These are phyloP conservation scores for Zygogramma bicolorata DNA, from an alignment of 2,888 invertebrate species.

Conservation along the genomic window DNA sequence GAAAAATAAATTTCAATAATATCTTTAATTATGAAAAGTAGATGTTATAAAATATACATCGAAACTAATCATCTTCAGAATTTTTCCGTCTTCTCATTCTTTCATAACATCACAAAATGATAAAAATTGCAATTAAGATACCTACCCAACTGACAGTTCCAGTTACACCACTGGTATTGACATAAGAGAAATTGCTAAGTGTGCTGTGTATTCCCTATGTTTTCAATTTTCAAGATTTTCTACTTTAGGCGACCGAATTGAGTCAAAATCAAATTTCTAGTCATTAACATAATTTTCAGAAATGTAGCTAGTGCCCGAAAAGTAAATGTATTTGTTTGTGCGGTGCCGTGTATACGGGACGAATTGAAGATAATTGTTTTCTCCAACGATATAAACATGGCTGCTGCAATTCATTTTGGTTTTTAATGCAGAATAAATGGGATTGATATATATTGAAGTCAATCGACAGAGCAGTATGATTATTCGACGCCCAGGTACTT, in stretches of 20 bases:
- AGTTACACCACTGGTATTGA: constrained; percentile 24
- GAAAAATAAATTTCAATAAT: too few relatives aligned
- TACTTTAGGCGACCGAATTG: background rate
- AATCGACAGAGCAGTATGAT: constrained; percentile 54
- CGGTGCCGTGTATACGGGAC: constrained; percentile 8
- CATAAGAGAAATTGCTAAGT: constrained; percentile 17
- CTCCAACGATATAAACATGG: constrained; percentile 64
- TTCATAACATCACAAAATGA: too few relatives aligned
- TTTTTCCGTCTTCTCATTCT: too few relatives aligned
- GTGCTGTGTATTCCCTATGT: constrained; percentile 20
- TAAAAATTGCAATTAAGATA: too few relatives aligned
- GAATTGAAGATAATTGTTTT: constrained; percentile 44
- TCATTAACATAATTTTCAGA: background rate
- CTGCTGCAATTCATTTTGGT: constrained; percentile 59
- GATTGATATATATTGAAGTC: constrained; percentile 43
- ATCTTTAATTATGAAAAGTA: too few relatives aligned
- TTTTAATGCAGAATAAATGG: constrained; percentile 48
- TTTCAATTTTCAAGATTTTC: constrained; percentile 13
- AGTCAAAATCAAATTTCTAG: background rate
- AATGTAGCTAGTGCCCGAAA: constrained; percentile 15
- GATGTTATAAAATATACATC: too few relatives aligned
- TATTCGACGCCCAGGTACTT: constrained; percentile 63
- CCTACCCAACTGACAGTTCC: too few relatives aligned
- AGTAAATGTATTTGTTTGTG: constrained; percentile 1
- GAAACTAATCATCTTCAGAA: too few relatives aligned